Base-by-base conservation (phyloP, 2,888 invertebrate species). In the Norana najaformis region DNA sequence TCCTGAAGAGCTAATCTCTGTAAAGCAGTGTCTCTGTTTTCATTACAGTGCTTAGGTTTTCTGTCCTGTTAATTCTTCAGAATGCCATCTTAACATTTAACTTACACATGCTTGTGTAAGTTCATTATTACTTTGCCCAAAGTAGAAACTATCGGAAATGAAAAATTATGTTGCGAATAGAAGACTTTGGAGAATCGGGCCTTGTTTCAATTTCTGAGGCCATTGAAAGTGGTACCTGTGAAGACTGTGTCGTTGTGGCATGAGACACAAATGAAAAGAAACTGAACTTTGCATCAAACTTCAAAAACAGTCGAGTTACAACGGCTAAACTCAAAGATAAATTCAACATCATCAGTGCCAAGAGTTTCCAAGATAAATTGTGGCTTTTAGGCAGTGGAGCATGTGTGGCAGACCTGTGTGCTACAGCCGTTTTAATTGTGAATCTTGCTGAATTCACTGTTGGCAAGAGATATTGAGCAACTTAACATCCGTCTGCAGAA, bases 41-140 rank as follows among this genome's bases (percentile, higher is more conserved):
- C 69, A 69, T n/a, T 69, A 69, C 69, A 69, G 69, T 69, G 69
- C 69, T n/a, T 69, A 69, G 69, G 30, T 69, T 47, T 69, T 69
- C 69, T n/a, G 1, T 69, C 8, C 69, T 69, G n/a, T 69, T 69
- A n/a, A 69, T 69, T 69, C n/a, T 11, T 69, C 30, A 69, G n/a
- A 69, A 69, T 69, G 69, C 16, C 30, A n/a, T n/a, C 30, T 1
- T 30, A n/a, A n/a, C n/a, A n/a, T n/a, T n/a, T n/a, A n/a, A n/a
- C n/a, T n/a, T n/a, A n/a, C n/a, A n/a, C n/a, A 11, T 23, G 53
- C 30, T 11, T 69, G n/a, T 69, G 14, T 69, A 69, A 69, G n/a
- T 30, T n/a, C n/a, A n/a, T 30, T 69, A 69, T n/a, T 69, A n/a
- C 13, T 69, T n/a, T 30, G 11, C 30, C 30, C 30, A 69, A n/a